Conservation (phyloP, 2,113 vertebrate genomes). For the Callospermophilus lateralis region DNA sequence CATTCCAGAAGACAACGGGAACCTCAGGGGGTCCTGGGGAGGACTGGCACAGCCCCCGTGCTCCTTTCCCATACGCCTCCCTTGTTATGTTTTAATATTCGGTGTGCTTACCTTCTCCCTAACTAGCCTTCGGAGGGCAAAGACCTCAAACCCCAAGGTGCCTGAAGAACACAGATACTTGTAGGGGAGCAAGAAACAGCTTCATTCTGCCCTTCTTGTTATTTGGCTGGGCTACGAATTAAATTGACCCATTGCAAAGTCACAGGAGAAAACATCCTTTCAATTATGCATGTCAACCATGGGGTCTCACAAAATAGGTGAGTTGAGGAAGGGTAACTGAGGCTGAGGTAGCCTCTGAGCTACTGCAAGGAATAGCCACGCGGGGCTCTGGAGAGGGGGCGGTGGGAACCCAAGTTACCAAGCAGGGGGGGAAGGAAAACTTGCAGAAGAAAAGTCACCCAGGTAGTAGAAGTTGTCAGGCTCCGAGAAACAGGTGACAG, state of each 20-base stretch:
- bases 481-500: neutral
- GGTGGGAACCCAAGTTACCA: neutral
- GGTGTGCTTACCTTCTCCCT: neutral
- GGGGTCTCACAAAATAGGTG: neutral
- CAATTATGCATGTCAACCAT: neutral
- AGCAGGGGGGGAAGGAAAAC: too few relatives aligned
- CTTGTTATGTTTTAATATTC: neutral
- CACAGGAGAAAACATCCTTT: neutral
- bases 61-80: rapidly evolving
- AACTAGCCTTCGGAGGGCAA: neutral
- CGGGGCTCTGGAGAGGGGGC: neutral
- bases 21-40: neutral
- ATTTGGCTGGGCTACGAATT: neutral
- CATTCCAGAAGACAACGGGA: too few relatives aligned
- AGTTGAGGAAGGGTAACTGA: neutral
- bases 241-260: neutral
- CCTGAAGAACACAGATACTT: neutral
- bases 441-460: neutral
- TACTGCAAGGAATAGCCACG: neutral
- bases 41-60: rapidly evolving
- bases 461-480: too few relatives aligned
- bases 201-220: neutral
- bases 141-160: neutral
- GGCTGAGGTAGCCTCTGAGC: neutral
- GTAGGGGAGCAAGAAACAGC: neutral